phyloP scores from a whole-genome alignment of 2,797 vertebrate genomes.

The Erpetoichthys calabaricus region DNA sequence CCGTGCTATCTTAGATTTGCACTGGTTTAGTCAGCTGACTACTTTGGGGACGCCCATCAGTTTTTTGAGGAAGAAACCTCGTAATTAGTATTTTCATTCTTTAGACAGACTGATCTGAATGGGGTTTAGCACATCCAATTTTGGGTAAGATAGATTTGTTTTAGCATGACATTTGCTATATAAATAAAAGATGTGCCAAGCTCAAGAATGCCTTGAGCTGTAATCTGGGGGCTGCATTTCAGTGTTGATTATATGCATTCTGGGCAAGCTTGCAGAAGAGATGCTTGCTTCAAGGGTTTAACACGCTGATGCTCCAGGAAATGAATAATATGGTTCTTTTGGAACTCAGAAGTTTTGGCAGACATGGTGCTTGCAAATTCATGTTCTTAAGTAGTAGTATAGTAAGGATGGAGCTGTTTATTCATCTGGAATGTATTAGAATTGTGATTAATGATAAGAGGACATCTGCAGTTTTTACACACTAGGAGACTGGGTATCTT shows the following conservation, averaged over 20 bases:
- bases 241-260: no score
- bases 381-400: conserved; percentile 40
- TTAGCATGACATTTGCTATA: no score
- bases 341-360: conserved; percentile 71
- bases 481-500: conserved; percentile 46
- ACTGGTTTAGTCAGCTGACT: no score
- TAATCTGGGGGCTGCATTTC: not conserved
- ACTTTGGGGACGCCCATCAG: no score
- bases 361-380: conserved; percentile 40
- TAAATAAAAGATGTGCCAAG: no score
- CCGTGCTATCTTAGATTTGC: no score
- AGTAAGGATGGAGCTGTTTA: conserved; percentile 74
- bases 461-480: conserved; percentile 76
- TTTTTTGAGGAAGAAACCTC: no score
- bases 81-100: no score
- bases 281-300: conserved; percentile 26
- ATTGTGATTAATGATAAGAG: conserved; percentile 74
- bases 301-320: conserved; percentile 39
- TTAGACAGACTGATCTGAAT: no score
- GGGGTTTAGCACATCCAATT: no score
- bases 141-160: no score
- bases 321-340: conserved; percentile 49
- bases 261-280: not conserved
- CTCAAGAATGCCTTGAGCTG: no score
- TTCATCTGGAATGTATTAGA: conserved; percentile 96